Percentiles rank a stretch among this genome's conserved stretches.
These are phyloP conservation scores for Dolichopus griseipennis DNA, from an alignment of 2,888 invertebrate species.

Conservation along the genomic window DNA sequence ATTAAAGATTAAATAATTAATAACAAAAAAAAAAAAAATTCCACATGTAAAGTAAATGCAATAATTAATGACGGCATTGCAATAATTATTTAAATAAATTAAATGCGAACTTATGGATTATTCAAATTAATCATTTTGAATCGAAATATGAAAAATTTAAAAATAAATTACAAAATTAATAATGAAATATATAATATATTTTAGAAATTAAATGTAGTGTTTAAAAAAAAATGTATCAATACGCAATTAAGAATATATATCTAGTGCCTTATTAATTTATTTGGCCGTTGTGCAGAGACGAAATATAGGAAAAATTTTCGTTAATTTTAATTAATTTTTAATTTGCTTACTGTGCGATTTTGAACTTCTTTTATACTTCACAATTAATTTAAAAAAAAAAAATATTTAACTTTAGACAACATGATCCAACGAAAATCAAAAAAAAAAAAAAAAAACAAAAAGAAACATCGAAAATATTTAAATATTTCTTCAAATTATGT, in stretches of 20 bases:
- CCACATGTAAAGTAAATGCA: neutral
- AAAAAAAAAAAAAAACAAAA: too few relatives aligned
- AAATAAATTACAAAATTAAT: neutral
- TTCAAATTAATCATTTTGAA: neutral
- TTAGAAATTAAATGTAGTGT: neutral
- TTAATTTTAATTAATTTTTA: neutral
- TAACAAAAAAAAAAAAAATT: neutral
- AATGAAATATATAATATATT: neutral
- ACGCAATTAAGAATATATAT: slow-evolving; percentile 1
- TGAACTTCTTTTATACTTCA: too few relatives aligned
- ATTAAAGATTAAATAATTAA: neutral
- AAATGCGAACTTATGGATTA: neutral
- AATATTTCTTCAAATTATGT: too few relatives aligned
- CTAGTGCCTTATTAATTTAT: slow-evolving; percentile 1
- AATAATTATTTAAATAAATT: neutral
- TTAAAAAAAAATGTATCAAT: neutral
- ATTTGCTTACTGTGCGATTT: too few relatives aligned
- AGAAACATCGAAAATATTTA: too few relatives aligned
- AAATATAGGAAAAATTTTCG: neutral
- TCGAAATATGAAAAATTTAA: neutral
- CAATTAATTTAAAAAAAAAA: too few relatives aligned
- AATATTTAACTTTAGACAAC: too few relatives aligned
- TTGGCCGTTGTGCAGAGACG: neutral
- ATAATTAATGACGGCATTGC: neutral
- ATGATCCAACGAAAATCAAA: too few relatives aligned